These are phyloP conservation scores for Drosophila rhopaloa DNA, from an alignment of 1,140 invertebrate species.

Conservation along the genomic window DNA sequence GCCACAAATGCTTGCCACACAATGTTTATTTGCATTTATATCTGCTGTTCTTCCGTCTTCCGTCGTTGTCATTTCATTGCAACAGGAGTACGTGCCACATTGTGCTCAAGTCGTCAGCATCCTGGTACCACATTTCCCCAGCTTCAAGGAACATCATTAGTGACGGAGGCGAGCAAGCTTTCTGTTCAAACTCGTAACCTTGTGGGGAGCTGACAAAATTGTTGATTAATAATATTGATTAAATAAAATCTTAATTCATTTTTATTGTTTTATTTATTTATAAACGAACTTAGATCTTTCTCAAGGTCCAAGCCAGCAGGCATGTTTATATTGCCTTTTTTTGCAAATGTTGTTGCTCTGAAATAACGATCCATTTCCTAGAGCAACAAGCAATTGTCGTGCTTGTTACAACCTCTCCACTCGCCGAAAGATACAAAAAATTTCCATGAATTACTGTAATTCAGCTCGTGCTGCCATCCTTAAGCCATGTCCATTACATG, in stretches of 20 bases:
- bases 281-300: neutral
- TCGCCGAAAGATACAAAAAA: conserved; percentile 62
- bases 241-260: too few relatives aligned
- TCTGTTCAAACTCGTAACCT: neutral
- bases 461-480: conserved; percentile 50
- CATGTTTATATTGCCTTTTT: conserved; percentile 1
- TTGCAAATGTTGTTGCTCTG: neutral
- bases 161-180: neutral
- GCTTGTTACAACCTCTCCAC: neutral
- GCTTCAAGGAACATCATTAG: conserved; percentile 14
- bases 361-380: conserved; percentile 37
- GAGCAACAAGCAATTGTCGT: conserved; percentile 32
- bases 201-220: neutral
- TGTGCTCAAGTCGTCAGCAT: conserved; percentile 31
- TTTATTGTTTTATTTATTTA: too few relatives aligned
- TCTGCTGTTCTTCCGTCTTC: conserved; percentile 55
- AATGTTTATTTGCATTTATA: conserved; percentile 79
- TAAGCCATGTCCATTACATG: conserved; percentile 71
- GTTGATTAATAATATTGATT: neutral
- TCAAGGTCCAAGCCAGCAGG: neutral
- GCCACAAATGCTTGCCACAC: conserved; percentile 75
- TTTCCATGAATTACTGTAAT: conserved; percentile 81
- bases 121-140: neutral
- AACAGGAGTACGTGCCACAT: conserved; percentile 68
- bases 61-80: conserved; percentile 58